These are phyloP conservation scores for Neotoma lepida DNA, from an alignment of 2,113 vertebrate species.

Conservation along the genomic window DNA sequence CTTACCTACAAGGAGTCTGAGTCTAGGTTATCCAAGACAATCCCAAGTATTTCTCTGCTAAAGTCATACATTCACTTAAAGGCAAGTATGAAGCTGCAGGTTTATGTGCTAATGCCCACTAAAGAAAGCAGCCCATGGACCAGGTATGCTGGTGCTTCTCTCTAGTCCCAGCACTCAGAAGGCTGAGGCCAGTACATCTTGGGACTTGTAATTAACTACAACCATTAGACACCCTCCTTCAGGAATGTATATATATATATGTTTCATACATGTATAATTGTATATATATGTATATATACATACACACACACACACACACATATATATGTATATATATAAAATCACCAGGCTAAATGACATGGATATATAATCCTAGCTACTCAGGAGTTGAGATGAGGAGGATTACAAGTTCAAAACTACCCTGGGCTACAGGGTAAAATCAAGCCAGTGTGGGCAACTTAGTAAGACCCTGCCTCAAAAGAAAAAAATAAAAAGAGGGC, in stretches of 20 bases:
- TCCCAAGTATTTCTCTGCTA: neutral
- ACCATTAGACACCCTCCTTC: neutral
- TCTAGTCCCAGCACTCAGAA: neutral
- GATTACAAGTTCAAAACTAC: neutral
- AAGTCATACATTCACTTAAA: neutral
- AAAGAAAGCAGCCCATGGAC: neutral
- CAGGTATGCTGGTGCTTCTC: neutral
- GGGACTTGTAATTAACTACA: neutral
- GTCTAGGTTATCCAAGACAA: neutral
- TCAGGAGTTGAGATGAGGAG: neutral
- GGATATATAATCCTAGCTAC: neutral
- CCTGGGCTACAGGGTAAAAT: neutral
- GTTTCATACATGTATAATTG: too few relatives aligned
- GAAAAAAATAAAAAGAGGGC: neutral
- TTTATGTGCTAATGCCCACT: neutral
- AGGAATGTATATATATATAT: neutral
- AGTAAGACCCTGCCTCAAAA: neutral
- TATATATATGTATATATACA: too few relatives aligned
- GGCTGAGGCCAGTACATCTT: neutral
- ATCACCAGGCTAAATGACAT: too few relatives aligned
- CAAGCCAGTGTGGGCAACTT: neutral
- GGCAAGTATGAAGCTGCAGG: neutral
- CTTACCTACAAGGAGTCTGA: conserved; percentile 11
- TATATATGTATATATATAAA: too few relatives aligned
- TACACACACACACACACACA: too few relatives aligned